These are phyloP conservation scores for Drosophila kambysellisi DNA, from an alignment of 2,888 invertebrate genomes.

Conservation along the genomic window DNA sequence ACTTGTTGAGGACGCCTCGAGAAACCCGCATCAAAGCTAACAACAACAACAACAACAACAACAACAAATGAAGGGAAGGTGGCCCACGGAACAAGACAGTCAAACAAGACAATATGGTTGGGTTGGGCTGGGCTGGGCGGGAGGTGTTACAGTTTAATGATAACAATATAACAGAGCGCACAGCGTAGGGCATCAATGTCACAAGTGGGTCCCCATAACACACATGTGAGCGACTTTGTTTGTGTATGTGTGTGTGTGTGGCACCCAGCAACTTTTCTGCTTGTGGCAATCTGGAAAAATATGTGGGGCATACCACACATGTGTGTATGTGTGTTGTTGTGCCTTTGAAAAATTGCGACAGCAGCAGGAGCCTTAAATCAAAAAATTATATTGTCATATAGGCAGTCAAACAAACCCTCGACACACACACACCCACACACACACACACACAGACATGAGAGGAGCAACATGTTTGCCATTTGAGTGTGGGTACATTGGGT, in stretches of 20 bases:
- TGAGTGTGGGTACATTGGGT: slow-evolving; percentile 46
- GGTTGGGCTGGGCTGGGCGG: slow-evolving; percentile 17
- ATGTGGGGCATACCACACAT: slow-evolving; percentile 42
- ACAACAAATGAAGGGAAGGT: background rate
- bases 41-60: slow-evolving; percentile 5
- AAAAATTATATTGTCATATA: slow-evolving; percentile 79
- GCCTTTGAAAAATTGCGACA: slow-evolving; percentile 73
- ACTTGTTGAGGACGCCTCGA: slow-evolving; percentile 66
- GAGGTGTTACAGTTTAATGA: slow-evolving; percentile 76
- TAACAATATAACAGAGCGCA: slow-evolving; percentile 78
- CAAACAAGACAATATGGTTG: slow-evolving; percentile 54
- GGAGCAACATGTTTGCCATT: slow-evolving; percentile 72
- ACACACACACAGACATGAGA: slow-evolving; percentile 24
- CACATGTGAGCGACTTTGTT: slow-evolving; percentile 12
- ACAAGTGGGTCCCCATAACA: slow-evolving; percentile 42
- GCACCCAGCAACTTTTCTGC: slow-evolving; percentile 62
- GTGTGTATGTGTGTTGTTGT: slow-evolving; percentile 10
- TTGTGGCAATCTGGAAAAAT: slow-evolving; percentile 58
- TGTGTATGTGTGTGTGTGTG: slow-evolving; percentile 22
- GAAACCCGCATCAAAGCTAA: slow-evolving; percentile 53
- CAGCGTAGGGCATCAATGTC: slow-evolving; percentile 76
- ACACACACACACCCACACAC: background rate
- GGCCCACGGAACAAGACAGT: slow-evolving; percentile 36
- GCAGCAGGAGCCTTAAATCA: slow-evolving; percentile 76
- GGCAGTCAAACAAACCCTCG: slow-evolving; percentile 54